Base-by-base conservation (phyloP, 2,888 invertebrate species). In the Microdon myrmicae region DNA sequence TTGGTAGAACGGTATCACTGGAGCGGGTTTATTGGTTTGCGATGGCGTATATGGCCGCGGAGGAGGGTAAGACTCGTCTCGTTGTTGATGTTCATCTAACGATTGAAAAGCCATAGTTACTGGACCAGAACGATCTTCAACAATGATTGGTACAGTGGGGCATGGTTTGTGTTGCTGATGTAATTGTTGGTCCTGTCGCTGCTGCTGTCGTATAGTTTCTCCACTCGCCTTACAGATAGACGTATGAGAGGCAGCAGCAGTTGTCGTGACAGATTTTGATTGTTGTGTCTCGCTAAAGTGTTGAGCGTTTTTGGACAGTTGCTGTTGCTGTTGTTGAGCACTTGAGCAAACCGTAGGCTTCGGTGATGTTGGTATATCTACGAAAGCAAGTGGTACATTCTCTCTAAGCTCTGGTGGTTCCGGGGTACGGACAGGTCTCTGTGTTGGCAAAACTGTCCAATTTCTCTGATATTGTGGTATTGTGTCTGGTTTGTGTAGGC, bases 1-100 rank as follows among this genome's bases (percentile, higher is more conserved):
- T 79, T 92, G 92, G 74, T 92, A 92, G 71, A 85, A 86, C 5
- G 92, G 92, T 68, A 92, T 86, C 38, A 86, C 82, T 7, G 90
- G 86, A 1, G 89, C 88, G 16, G 90, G 88, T 60, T 77, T 79
- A 73, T 89, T 90, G 53, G 86, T 87, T 79, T 85, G 78, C 72
- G 88, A 87, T 0, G 90, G 90, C 12, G 90, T 90, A 54, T 83
- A 82, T 3, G 90, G 84, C 48, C 88, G 82, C 1, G 75, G 73
- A 2, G 74, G 73, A 12, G 74, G 72, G 51, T 72, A 72, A 12
- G 77, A 75, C 25, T 79, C 75, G 34, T 78, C 79, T 29, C 72
- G 71, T 9, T 72, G 72, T 71, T 79, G 70, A 67, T 85, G 84
- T 68, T 87, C 86, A 66, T 82, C 79, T 70, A 88, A 84, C 43